A percentile compares a stretch with the other conserved stretches of the same genome.
Evolutionary conservation across 92 coral and sea anemone species (phyloP).

Genomic region (Bergia sp.): DNA sequence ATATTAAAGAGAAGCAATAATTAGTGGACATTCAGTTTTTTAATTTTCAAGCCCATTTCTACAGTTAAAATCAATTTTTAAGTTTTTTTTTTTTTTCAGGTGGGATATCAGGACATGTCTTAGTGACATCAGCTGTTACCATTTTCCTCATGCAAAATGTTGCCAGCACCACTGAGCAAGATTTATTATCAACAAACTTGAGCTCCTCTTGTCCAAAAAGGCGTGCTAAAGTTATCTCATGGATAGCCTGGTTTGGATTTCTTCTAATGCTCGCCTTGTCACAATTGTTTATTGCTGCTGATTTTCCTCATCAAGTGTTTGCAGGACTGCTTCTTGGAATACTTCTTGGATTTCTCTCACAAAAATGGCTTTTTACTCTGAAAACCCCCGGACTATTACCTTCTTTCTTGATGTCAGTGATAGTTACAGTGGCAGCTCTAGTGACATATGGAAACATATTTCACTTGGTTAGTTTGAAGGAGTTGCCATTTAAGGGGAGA

Average conservation of each 20-base stretch:
- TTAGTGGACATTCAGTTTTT: too few relatives aligned
- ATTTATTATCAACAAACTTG: background rate
- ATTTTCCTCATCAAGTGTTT: constrained; percentile 55
- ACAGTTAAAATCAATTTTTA: background rate
- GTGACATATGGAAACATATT: constrained; percentile 32
- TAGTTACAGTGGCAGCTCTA: constrained; percentile 1
- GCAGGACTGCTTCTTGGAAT: constrained; percentile 33
- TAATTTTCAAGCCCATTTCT: too few relatives aligned
- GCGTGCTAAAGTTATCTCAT: background rate
- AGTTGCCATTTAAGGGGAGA: constrained; percentile 37
- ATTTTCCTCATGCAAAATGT: constrained; percentile 18
- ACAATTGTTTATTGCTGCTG: constrained; percentile 43
- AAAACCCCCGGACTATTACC: constrained; percentile 2
- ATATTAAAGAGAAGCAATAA: too few relatives aligned
- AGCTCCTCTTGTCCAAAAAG: background rate
- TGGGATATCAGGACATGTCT: constrained; percentile 48
- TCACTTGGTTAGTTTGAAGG: constrained; percentile 11
- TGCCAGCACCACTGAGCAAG: background rate
- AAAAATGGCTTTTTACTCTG: background rate
- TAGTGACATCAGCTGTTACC: constrained; percentile 43
- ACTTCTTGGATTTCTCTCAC: constrained; percentile 18
- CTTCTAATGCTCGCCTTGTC: constrained; percentile 34
- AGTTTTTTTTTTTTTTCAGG: constrained; percentile 28
- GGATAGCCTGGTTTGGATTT: constrained; percentile 14
- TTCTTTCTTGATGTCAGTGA: constrained; percentile 20